These are phyloP conservation scores for Ephestia elutella DNA, from an alignment of 1,140 invertebrate species.

Conservation along the genomic window DNA sequence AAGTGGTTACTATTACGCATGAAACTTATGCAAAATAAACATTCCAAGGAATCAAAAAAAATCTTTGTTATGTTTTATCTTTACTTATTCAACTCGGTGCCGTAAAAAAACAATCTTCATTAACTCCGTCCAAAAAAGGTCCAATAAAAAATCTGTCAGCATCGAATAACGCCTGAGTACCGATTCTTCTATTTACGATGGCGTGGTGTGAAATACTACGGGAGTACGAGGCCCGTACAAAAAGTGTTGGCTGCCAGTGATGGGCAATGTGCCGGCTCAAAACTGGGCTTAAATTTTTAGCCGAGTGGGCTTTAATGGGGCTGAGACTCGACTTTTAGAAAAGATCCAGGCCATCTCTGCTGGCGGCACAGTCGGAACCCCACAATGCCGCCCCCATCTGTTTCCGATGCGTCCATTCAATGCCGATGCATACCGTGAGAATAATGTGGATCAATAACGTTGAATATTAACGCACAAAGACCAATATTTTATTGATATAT, in stretches of 20 bases:
- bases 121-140: not conserved
- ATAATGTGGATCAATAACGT: constrained; percentile 19
- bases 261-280: no score
- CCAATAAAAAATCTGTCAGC: constrained; percentile 1
- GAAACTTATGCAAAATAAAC: no score
- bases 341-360: not conserved
- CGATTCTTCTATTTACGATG: not conserved
- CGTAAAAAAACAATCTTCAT: not conserved
- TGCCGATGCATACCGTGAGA: constrained; percentile 24
- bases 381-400: constrained; percentile 52
- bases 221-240: constrained; percentile 17
- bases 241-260: not conserved
- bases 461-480: not conserved
- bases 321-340: not conserved
- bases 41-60: no score
- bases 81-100: not conserved
- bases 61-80: no score
- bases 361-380: constrained; percentile 42
- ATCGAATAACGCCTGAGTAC: not conserved
- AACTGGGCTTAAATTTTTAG: no score
- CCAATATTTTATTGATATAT: not conserved
- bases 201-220: constrained; percentile 30
- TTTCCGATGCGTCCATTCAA: constrained; percentile 45
- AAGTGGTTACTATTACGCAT: no score
- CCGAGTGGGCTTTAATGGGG: no score